These are phyloP conservation scores for Cathartes aura DNA, from an alignment of 2,113 vertebrate species.

Conservation along the genomic window DNA sequence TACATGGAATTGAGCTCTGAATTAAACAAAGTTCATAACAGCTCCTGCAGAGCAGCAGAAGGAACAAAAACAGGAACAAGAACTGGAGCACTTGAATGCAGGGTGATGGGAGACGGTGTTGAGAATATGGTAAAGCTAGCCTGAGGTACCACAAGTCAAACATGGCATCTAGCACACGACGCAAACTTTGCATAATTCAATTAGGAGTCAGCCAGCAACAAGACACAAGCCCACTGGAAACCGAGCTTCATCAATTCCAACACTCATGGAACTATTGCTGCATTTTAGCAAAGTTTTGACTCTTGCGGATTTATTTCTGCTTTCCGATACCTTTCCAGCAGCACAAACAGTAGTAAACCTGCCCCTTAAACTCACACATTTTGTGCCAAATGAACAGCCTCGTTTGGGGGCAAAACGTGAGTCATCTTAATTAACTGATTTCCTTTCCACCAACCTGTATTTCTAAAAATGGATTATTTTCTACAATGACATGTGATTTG, in stretches of 20 bases:
- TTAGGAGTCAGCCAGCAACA: not conserved
- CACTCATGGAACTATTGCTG: not conserved
- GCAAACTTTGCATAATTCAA: not conserved
- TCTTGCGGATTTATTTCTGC: not conserved
- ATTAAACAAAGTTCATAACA: accelerated
- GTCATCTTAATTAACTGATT: not conserved
- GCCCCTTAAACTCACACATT: not conserved
- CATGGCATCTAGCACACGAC: accelerated
- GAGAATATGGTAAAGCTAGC: not conserved
- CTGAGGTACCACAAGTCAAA: not conserved
- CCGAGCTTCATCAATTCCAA: not conserved
- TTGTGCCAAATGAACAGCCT: not conserved
- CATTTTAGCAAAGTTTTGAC: not conserved
- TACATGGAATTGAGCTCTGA: accelerated
- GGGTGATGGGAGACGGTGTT: accelerated
- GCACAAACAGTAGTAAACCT: not conserved
- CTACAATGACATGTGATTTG: not conserved
- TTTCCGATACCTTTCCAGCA: not conserved
- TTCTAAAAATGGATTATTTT: not conserved
- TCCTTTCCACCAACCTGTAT: not conserved
- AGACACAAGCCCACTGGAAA: not conserved
- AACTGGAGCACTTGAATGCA: not conserved
- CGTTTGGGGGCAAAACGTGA: not conserved
- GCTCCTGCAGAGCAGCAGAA: not conserved
- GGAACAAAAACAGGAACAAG: not conserved